These are phyloP conservation scores for Trichomalopsis sarcophagae DNA, from an alignment of 1,140 invertebrate species.

Conservation along the genomic window DNA sequence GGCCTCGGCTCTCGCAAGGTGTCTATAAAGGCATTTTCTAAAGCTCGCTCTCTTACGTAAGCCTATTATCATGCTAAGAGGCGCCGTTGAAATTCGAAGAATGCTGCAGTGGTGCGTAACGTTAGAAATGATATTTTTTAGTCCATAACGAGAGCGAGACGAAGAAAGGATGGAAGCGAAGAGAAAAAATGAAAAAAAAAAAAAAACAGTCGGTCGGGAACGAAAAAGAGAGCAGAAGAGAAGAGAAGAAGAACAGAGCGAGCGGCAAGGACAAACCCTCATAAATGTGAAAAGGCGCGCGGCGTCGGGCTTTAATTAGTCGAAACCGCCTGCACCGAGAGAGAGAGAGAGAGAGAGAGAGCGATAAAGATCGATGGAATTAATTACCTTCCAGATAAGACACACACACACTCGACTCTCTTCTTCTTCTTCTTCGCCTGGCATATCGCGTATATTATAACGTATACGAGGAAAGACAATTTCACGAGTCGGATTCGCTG, in stretches of 20 bases:
- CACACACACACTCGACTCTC: constrained; percentile 58
- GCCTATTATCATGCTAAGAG: constrained; percentile 63
- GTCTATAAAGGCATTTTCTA: constrained; percentile 43
- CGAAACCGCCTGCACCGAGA: constrained; percentile 65
- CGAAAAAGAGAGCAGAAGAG: not conserved
- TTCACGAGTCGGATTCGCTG: constrained; percentile 9
- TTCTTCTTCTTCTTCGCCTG: constrained; percentile 51
- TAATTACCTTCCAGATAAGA: constrained; percentile 72
- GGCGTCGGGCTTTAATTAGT: constrained; percentile 70
- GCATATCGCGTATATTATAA: not conserved
- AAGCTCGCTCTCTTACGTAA: constrained; percentile 58
- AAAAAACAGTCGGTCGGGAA: not conserved
- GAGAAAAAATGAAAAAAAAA: not conserved
- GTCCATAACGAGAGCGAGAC: not conserved
- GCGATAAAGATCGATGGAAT: constrained; percentile 71
- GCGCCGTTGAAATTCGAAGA: constrained; percentile 60
- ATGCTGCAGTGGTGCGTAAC: constrained; percentile 55
- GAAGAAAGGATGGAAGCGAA: not conserved
- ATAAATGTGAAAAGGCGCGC: constrained; percentile 42
- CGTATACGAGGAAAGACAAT: not conserved
- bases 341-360: constrained; percentile 39
- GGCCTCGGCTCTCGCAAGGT: not conserved
- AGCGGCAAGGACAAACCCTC: constrained; percentile 20
- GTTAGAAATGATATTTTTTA: not conserved
- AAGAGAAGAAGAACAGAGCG: constrained; percentile 51